Evolutionary conservation across 1,140 invertebrate species (phyloP).

Genomic region (Portunus trituberculatus): DNA sequence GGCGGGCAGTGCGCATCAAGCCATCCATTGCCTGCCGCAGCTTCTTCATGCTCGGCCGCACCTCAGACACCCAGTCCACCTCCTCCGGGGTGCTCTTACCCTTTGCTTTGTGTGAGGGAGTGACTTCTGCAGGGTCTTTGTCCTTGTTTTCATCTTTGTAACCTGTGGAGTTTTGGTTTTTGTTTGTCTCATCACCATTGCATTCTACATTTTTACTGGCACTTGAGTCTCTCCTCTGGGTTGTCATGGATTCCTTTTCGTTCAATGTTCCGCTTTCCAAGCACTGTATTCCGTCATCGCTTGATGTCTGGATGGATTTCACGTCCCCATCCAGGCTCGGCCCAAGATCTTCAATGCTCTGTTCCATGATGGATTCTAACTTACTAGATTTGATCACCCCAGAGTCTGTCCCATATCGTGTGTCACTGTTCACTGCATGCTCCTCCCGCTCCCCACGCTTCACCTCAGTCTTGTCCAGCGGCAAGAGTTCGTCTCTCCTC

Average conservation of each 20-base stretch:
- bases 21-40: conserved; percentile 90
- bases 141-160: neutral
- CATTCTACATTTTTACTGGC: neutral
- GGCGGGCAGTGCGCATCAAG: conserved; percentile 88
- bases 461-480: conserved; percentile 86
- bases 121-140: neutral
- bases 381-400: conserved; percentile 57
- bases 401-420: conserved; percentile 35
- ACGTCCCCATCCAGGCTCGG: conserved; percentile 14
- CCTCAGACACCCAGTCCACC: conserved; percentile 86
- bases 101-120: neutral
- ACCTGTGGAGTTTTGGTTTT: neutral
- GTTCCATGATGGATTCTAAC: conserved; percentile 72
- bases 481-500: conserved; percentile 64
- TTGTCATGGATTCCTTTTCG: neutral
- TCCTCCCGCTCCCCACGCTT: conserved; percentile 53
- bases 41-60: conserved; percentile 90
- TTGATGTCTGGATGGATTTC: neutral
- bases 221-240: neutral
- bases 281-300: neutral
- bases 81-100: conserved; percentile 24
- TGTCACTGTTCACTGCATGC: conserved; percentile 25
- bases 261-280: neutral
- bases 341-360: conserved; percentile 67
- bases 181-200: conserved; percentile 6